Conservation (phyloP, 2,797 vertebrate genomes). For the Bothrops alternatus region DNA sequence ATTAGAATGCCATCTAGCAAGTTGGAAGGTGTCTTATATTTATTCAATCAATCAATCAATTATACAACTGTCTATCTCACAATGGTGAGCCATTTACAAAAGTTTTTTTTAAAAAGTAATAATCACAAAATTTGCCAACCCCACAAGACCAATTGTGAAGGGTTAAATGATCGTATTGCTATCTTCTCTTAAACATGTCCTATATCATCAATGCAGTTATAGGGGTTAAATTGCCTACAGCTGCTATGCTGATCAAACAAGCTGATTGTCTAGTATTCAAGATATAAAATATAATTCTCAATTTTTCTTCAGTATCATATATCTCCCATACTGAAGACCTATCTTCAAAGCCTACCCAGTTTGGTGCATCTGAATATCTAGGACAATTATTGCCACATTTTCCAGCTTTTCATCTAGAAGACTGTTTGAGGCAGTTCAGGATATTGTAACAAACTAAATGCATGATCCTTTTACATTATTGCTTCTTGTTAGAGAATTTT, state of each 20-base stretch:
- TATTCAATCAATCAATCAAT: background rate
- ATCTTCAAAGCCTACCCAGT: background rate
- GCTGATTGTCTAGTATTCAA: background rate
- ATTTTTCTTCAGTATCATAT: constrained; percentile 13
- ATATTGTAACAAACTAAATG: constrained; percentile 26
- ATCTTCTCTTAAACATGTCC: background rate
- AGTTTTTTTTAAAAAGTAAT: background rate
- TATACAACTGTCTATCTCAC: background rate
- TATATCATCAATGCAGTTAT: background rate
- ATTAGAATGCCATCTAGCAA: background rate
- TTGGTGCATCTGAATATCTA: background rate
- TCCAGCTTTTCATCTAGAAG: background rate
- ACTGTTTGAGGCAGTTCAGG: background rate
- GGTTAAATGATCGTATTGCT: background rate
- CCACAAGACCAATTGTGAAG: background rate
- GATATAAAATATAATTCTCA: constrained; percentile 11
- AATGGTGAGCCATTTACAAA: background rate
- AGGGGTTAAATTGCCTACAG: background rate
- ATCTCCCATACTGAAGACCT: background rate
- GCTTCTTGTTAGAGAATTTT: background rate
- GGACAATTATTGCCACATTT: background rate
- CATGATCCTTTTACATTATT: constrained; percentile 33
- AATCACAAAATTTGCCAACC: background rate
- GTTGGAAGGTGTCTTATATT: background rate
- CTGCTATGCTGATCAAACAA: background rate